Base-by-base conservation (phyloP, 2,797 vertebrate genomes). In the Phalanger gymnotis region DNA sequence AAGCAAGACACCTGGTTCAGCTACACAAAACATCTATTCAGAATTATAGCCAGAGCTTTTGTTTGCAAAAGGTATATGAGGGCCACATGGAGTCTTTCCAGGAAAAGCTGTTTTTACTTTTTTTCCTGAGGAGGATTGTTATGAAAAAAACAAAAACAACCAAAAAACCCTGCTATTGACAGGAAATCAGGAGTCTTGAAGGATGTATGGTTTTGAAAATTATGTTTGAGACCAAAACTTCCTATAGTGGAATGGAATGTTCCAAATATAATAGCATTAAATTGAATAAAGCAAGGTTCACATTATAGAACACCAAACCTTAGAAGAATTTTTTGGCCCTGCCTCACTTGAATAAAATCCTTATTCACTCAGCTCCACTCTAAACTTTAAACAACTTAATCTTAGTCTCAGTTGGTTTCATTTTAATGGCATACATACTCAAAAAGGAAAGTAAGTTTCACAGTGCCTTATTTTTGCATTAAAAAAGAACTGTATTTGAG, bases 1-100 rank as follows among this genome's bases (percentile, higher is more conserved):
- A 97, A 98, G 95, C 53, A 53, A 98, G 98, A 98, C 98, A 99
- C 98, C 98, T 98, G 98, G 98, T 98, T 97, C 56, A 54, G 51
- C 95, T 94, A 92, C 97, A 98, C 98, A 98, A 98, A 98, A 98
- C 98, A 94, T 66, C 98, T 95, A 96, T 98, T 98, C 97, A 98
- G 96, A 96, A 97, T 97, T 96, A 96, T 22, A 97, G 97, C 95
- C 97, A 96, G 97, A 96, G 97, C 96, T 98, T 98, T 98, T 98
- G 98, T 98, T 97, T 96, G 96, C 95, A 97, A 95, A 98, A 98
- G 97, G 97, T 97, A 98, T 98, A 97, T 91, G 96, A 98, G 97
- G 96, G 97, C 95, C 96, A 95, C 51, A 0, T 96, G 97, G 97
- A 94, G 96, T 96, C 96, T 96, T 81, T 96, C 94, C 96, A 95